Evolutionary conservation across 1,140 invertebrate genomes (phyloP), one percentile per base, ranked within the genome.

Genomic region (Trachelipus rathkii): DNA sequence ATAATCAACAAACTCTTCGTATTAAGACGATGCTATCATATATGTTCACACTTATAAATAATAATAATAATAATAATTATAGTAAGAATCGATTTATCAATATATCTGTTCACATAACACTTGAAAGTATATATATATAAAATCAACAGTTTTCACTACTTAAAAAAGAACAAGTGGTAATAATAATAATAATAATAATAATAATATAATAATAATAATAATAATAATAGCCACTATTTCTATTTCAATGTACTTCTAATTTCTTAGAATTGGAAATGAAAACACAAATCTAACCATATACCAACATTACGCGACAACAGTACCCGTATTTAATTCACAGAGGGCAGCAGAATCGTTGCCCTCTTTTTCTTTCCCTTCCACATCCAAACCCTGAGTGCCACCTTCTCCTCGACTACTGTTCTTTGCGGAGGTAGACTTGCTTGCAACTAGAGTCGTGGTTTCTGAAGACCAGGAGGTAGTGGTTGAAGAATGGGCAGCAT

Each of bases 401-500:
- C 74, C 72, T 44, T 60, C 73, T 23, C 67, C 43, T 43, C 74
- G 7, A 9, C 72, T 50, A n/a, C 75, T 75, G 68, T 60, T 74
- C 13, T 50, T 74, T 60, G 50, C 19, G 50, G 50, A 60, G 50
- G 50, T 60, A 21, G 78, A 60, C 15, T 72, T 68, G 11, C 76
- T 75, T 44, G 76, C 71, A 46, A 75, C 71, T 43, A 75, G 73
- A 6, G 76, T 75, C 13, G 73, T 77, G 60, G 76, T 75, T 33
- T 74, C 73, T 24, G 60, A 73, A 45, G 76, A 45, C 53, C 70
- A 75, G n/a, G 73, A 70, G 33, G 71, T 44, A 23, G 81, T 75
- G 21, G 78, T 45, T n/a, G 79, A 77, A 77, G 82, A 77, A 23
- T 79, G 74, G 67, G 80, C 50, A 13, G 89, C 88, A 82, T 93